Evolutionary conservation across 2,797 vertebrate genomes (phyloP), one percentile per base, ranked within the genome.

Genomic region (Pyrocephalus nanus): DNA sequence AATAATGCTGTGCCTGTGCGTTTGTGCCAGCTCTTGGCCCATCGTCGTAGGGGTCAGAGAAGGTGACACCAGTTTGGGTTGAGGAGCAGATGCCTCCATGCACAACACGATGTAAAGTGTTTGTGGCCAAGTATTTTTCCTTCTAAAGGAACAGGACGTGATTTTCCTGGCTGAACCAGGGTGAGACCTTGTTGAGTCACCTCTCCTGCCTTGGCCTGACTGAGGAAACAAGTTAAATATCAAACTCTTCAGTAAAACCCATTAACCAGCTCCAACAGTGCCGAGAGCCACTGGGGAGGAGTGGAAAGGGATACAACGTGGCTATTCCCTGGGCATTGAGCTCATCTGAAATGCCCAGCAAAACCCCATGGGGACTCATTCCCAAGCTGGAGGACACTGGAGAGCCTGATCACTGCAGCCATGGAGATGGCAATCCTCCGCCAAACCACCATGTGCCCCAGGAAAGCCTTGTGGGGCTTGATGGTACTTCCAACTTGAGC

Each of bases 11-110:
- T 75, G 80, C 47, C 13, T 10, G 8, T 23, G 67, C 27, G 20
- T 0, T 61, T 19, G 40, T 82, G 89, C 27, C 42, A 38, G 38
- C 2, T 66, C 86, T 50, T 29, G 81, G 54, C 47, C 43, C 3
- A 2, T 64, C 0, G 0, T 30, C 0, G 0, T 1, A 43, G 16
- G 26, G 38, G 20, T 88, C 65, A 82, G 64, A 51, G 61, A 29
- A 72, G 77, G 60, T 61, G 74, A 92, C 86, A 73, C 45, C 69
- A 66, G n/a, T 60, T 23, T 34, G 1, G 12, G 18, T 26, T 26
- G 64, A 96, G 62, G 42, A 86, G 43, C 58, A 75, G 64, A 43
- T 60, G 25, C 60, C 34, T 81, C 19, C 67, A 38, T 9, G 60
- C 48, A 30, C 40, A 72, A 17, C 15, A 87, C 27, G 75, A 61